phyloP scores from a whole-genome alignment of 92 coral and sea anemone genomes.

The Parazoanthus darwini region DNA sequence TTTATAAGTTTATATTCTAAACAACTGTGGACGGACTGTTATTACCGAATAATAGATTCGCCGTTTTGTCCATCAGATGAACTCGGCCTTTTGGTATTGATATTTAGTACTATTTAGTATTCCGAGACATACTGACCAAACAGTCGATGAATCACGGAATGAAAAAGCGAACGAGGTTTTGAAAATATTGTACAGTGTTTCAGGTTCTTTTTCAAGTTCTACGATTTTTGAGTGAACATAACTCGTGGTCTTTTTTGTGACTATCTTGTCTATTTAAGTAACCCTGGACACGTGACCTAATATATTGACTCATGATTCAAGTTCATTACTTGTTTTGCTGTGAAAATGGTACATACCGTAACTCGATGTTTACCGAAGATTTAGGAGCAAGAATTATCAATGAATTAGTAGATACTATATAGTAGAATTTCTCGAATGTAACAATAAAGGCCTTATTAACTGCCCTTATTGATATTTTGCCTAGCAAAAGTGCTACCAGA shows the following conservation, averaged over 20 bases:
- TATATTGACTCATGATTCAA: neutral
- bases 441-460: neutral
- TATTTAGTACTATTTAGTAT: too few relatives aligned
- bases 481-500: neutral
- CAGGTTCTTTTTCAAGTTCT: too few relatives aligned
- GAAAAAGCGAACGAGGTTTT: neutral
- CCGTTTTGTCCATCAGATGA: neutral
- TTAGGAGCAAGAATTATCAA: too few relatives aligned
- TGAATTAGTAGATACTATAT: neutral
- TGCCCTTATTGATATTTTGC: too few relatives aligned
- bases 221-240: too few relatives aligned
- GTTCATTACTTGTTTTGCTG: neutral
- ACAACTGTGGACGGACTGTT: neutral
- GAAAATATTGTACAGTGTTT: too few relatives aligned
- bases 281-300: neutral
- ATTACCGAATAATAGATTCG: too few relatives aligned
- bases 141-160: neutral
- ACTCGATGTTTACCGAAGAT: too few relatives aligned
- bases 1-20: too few relatives aligned
- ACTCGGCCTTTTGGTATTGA: neutral
- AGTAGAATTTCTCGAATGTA: neutral
- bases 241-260: neutral
- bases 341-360: too few relatives aligned
- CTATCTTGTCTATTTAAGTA: neutral
- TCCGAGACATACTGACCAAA: neutral